A percentile compares a stretch with the other conserved stretches of the same genome.
phyloP scores from a whole-genome alignment of 2,888 invertebrate species.

The Agrochola litura region DNA sequence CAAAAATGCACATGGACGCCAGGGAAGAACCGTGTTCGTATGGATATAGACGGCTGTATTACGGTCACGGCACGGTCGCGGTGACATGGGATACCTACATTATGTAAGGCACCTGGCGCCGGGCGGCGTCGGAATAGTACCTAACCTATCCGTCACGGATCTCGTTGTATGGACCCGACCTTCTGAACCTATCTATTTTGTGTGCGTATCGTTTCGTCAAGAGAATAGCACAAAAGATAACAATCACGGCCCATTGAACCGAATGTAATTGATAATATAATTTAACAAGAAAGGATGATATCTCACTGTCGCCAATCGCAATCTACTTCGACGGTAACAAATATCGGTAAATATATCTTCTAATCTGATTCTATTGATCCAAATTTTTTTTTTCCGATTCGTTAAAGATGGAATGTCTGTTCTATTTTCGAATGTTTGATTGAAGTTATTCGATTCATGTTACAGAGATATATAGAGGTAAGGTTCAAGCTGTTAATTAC shows the following conservation, averaged over 20 bases:
- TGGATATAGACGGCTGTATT: neutral
- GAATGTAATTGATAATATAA: slow-evolving; percentile 86
- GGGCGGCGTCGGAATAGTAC: too few species aligned
- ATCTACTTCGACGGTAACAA: slow-evolving; percentile 84
- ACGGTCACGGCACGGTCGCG: too few species aligned
- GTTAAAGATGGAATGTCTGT: neutral
- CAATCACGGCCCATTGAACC: slow-evolving; percentile 77
- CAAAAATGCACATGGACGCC: neutral
- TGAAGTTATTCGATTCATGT: neutral
- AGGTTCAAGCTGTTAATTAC: neutral
- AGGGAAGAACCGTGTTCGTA: too few species aligned
- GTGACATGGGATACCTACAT: neutral
- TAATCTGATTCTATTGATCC: slow-evolving; percentile 51
- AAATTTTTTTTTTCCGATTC: slow-evolving; percentile 39
- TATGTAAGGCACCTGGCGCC: neutral
- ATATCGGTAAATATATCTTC: slow-evolving; percentile 82
- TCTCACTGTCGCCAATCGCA: slow-evolving; percentile 82
- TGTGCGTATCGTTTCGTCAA: slow-evolving; percentile 58
- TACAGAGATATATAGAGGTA: neutral
- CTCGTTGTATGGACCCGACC: neutral
- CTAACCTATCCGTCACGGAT: neutral
- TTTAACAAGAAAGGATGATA: slow-evolving; percentile 86
- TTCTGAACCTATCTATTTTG: neutral
- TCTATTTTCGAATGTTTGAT: slow-evolving; percentile 14
- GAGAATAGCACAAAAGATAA: slow-evolving; percentile 78